Base-by-base conservation (phyloP, 2,797 vertebrate genomes). In the Acridotheres tristis region DNA sequence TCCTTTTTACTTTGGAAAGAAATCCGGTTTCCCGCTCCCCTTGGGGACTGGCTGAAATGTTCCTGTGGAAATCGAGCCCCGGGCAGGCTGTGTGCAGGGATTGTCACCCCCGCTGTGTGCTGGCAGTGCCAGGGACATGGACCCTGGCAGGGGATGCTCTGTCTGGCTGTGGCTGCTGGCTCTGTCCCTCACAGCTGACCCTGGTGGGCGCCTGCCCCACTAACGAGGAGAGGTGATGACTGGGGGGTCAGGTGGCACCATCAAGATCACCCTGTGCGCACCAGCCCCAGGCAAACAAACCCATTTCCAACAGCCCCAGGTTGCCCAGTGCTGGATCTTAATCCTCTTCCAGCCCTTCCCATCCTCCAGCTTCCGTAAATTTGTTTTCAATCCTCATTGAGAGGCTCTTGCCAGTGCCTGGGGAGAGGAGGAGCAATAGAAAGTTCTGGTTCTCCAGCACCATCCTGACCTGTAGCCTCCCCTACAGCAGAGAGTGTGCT, bases 51-150 rank as follows among this genome's bases (percentile, higher is more conserved):
- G 13, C 62, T 81, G 76, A 14, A 61, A 5, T 30, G 29, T 43
- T 80, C 73, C 76, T 3, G 9, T 16, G 66, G 47, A 45, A 61
- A 23, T 7, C 3, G 25, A 84, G 57, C 27, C 47, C 42, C 0
- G 1, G 62, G 62, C 61, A 69, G 36, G 72, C 57, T 51, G 40
- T 3, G 11, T 2, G 21, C 40, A 17, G 61, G 34, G 65, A 11
- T 17, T 2, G 25, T 19, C 15, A 53, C 43, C 53, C 38, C 2
- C 16, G 50, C 63, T 22, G 47, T 42, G 34, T 6, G 5, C 25
- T 27, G n/a, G 7, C 0, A 2, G 77, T 16, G 73, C 42, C 1
- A 7, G 54, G 78, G 72, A 36, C 5, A 5, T 0, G 1, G 86
- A 30, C 2, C 42, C 63, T 1, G 10, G 58, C 2, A 29, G n/a